Percentiles rank a stretch among this genome's conserved stretches.
Conservation (phyloP, 2,797 vertebrate genomes). For the Todus mexicanus region DNA sequence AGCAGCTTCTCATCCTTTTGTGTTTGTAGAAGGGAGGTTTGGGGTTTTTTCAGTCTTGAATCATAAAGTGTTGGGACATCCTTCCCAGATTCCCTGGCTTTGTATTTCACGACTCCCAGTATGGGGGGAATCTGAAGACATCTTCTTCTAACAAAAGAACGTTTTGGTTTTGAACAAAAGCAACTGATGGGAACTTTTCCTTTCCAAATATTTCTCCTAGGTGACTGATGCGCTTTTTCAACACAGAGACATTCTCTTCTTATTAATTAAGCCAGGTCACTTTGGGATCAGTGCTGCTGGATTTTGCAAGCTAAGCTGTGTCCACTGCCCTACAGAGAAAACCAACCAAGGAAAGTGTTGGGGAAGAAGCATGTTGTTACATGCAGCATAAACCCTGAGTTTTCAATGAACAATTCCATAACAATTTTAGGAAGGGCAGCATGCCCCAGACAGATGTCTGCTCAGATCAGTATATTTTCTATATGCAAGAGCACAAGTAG, state of each 20-base stretch:
- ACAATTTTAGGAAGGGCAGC: not conserved
- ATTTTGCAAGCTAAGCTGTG: not conserved
- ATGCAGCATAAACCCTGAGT: fast-evolving
- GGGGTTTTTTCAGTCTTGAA: not conserved
- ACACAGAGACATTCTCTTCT: not conserved
- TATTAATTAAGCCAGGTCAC: not conserved
- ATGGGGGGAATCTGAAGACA: not conserved
- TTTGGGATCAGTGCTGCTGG: not conserved
- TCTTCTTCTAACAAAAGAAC: not conserved
- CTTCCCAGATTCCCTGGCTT: not conserved
- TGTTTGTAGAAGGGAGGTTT: not conserved
- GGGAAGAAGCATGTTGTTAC: not conserved
- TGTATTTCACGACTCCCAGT: not conserved
- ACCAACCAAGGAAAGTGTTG: not conserved
- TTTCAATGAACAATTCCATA: not conserved
- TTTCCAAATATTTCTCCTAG: constrained; percentile 32
- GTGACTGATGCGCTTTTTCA: not conserved
- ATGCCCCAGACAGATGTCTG: not conserved
- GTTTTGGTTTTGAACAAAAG: not conserved
- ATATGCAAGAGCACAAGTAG: not conserved
- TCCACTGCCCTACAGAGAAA: not conserved
- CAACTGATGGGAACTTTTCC: constrained; percentile 18
- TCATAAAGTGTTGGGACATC: not conserved
- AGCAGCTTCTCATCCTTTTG: not conserved
- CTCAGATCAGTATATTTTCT: not conserved